Base-by-base conservation (phyloP, 2,797 vertebrate species). In the Acanthornis magna region DNA sequence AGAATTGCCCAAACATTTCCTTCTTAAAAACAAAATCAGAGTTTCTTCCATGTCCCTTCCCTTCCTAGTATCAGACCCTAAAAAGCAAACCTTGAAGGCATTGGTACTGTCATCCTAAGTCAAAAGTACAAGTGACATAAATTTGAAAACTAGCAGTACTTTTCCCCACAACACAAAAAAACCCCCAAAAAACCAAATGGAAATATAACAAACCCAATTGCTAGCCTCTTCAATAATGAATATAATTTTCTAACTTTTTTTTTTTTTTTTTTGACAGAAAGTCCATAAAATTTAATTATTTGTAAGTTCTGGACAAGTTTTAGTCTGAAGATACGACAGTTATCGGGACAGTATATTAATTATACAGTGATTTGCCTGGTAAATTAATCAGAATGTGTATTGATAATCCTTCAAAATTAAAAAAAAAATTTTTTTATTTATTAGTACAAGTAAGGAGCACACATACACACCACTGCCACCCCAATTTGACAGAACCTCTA, bases 311-410 rank as follows among this genome's bases (percentile, higher is more conserved):
- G 29, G 84, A 62, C 53, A 94, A 54, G 7, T 62, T 89, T 92
- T 81, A 84, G 78, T 81, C 61, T 83, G 71, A 85, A 90, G 87
- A 80, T 38, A 81, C 85, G 61, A 74, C 62, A 78, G 53, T 80
- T 88, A 55, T 63, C 40, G 60, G 73, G 85, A 78, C 40, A 84
- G 23, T 50, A 58, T 78, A 71, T 71, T 78, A 61, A 73, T 43
- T 92, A 57, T 42, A 26, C 9, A 50, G n/a, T 40, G 1, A 55
- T 47, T 80, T 73, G 8, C 34, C 50, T 83, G 48, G 79, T 65
- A 86, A 90, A 90, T 95, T 83, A 96, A 95, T 92, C 54, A 82
- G 68, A 80, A 76, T 88, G 50, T 91, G 83, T 86, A 91, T 71
- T 58, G 63, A 62, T 92, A n/a, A n/a, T n/a, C n/a, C n/a, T n/a